Base-by-base conservation (phyloP, 1,140 invertebrate species). In the Akabosia matsudoensis region DNA sequence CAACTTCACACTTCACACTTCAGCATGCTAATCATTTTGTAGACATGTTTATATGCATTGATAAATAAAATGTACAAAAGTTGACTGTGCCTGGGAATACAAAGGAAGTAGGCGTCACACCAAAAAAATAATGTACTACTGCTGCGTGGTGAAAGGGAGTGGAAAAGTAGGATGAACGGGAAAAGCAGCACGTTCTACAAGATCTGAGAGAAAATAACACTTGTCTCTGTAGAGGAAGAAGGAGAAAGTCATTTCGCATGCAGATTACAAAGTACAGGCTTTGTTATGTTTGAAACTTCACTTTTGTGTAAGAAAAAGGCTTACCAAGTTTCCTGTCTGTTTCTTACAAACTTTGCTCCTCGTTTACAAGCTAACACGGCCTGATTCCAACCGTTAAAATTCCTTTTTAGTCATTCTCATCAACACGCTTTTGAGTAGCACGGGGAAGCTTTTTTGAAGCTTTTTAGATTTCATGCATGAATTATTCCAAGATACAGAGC, bases 261-360 rank as follows among this genome's bases (percentile, higher is more conserved):
- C 61, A 67, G 61, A 67, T 67, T 67, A 67, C 61, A 67, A 67
- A 67, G 61, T 67, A 67, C 1, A 67, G 61, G 61, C 61, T 67
- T 67, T 67, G 61, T 31, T 45, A 45, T 67, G 61, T 67, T 31
- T 30, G 24, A 67, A 67, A 67, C 54, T 61, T 61, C 54, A 61
- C 54, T 61, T 4, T 14, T 30, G 61, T 16, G 61, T 28, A 67
- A 67, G 61, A 67, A 31, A 67, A 67, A 67, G 61, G 61, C 61
- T 67, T 67, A 31, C 30, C 26, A 67, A 67, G 61, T 67, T 67
- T 67, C 30, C 61, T 10, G 28, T 22, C 30, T 67, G 61, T 67
- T 67, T 67, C 61, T 67, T 67, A 67, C 61, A 67, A 67, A 67
- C 61, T 67, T 67, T 67, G 61, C 61, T 67, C 54, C 54, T 56